Base-by-base conservation (phyloP, 2,888 invertebrate genomes). In the Allophyes oxyacanthae region DNA sequence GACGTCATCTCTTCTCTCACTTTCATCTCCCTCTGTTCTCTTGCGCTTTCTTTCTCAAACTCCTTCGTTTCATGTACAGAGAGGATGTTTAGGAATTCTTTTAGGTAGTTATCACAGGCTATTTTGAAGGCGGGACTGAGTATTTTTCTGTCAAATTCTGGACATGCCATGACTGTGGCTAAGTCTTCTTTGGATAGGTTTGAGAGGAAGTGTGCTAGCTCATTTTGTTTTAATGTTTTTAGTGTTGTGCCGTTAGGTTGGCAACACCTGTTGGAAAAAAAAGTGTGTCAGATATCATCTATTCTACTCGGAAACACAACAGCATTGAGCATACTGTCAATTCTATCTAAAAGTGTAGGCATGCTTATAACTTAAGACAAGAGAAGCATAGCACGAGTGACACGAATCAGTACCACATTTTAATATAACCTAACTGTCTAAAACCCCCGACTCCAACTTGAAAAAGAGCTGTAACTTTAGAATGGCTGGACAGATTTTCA, bases 131-230 rank as follows among this genome's bases (percentile, higher is more conserved):
- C 93, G 3, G 94, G 88, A 26, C 85, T 81, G 6, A 95, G 79
- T 36, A 95, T 87, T 80, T 92, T 92, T 51, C 92, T 91, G 75
- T 94, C 92, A 67, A 95, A 95, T 64, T 93, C 93, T 2, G 88
- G 83, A 45, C 92, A 91, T 0, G 85, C 80, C 82, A 95, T 90
- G 46, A 95, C 88, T 20, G 91, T 87, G 67, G 84, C 90, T 73
- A 94, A 78, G 14, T 90, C 91, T 40, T 90, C 92, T 57, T 81
- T 77, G 10, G 90, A 71, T 25, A 92, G 64, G 36, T 88, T 91
- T 20, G 85, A 83, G 8, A 94, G 72, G 1, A 92, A 72, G 0
- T 77, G 78, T 0, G 92, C 90, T 5, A 92, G 73, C 40, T 93
- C 89, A 11, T 83, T 82, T 45, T 90, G 85, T 64, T 88, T 90